Evolutionary conservation across 2,797 vertebrate genomes (phyloP).

Genomic region (Esox masquinongy): DNA sequence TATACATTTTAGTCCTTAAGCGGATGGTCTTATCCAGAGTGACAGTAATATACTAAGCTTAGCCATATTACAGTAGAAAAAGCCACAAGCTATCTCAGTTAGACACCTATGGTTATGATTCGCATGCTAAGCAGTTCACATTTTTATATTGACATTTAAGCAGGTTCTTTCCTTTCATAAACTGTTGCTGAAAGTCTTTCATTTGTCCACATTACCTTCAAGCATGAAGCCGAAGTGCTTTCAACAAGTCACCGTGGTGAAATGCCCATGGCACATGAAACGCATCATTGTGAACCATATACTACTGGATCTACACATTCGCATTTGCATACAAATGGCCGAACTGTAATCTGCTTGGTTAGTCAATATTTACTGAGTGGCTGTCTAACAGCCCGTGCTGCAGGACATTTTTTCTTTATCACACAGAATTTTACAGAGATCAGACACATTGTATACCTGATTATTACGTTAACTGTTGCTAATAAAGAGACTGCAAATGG

Average conservation of each 20-base stretch:
- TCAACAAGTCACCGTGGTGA: neutral
- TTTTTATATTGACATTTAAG: neutral
- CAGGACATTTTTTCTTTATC: neutral
- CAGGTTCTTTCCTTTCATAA: neutral
- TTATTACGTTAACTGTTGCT: neutral
- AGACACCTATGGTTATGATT: neutral
- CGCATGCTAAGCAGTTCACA: neutral
- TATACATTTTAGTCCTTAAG: neutral
- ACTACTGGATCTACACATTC: neutral
- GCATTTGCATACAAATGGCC: conserved; percentile 11
- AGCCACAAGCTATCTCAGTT: neutral
- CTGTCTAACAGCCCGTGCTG: neutral
- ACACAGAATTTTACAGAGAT: neutral
- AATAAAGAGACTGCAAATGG: neutral
- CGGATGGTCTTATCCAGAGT: no score
- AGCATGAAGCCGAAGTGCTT: neutral
- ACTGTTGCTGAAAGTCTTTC: neutral
- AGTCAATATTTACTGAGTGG: conserved; percentile 10
- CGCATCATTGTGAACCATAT: neutral
- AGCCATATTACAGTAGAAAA: neutral
- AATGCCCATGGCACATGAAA: neutral
- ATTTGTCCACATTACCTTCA: neutral
- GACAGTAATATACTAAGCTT: neutral
- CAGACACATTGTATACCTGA: neutral
- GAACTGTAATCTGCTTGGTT: neutral